Conservation (phyloP, 1,140 invertebrate genomes). For the Amphibalanus amphitrite region DNA sequence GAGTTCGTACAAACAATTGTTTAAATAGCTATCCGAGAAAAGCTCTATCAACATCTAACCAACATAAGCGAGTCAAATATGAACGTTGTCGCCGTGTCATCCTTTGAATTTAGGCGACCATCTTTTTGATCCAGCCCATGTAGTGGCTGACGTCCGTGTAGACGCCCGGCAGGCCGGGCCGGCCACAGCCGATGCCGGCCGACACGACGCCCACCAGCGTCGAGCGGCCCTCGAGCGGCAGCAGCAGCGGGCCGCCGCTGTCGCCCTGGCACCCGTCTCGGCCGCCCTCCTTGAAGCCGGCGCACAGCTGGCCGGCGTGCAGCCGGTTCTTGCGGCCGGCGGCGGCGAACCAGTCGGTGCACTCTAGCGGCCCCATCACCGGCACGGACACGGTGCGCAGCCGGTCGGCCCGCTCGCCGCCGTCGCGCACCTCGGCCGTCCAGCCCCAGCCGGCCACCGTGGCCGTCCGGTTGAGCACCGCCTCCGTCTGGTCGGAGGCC, state of each 20-base stretch:
- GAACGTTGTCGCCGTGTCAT: no score
- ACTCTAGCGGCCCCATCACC: neutral
- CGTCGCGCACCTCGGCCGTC: neutral
- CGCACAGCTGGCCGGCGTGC: constrained; percentile 10
- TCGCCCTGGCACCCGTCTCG: constrained; percentile 40
- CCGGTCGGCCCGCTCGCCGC: constrained; percentile 3
- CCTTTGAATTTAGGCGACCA: no score
- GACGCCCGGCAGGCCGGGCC: neutral
- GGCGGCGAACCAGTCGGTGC: neutral
- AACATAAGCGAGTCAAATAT: no score
- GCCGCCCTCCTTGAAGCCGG: constrained; percentile 15
- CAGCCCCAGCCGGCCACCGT: constrained; percentile 9
- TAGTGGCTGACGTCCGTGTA: neutral
- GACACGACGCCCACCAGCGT: neutral
- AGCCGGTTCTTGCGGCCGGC: constrained; percentile 8
- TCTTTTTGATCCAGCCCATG: neutral
- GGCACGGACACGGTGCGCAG: constrained; percentile 11
- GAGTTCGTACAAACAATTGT: no score
- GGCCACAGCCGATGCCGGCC: neutral
- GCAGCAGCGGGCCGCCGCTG: constrained; percentile 18
- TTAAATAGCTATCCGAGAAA: no score
- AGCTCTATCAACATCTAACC: no score
- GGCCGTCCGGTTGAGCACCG: neutral
- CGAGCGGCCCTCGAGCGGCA: neutral
- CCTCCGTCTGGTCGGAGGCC: neutral